Percentiles rank a stretch among this genome's conserved stretches.
These are phyloP conservation scores for Melanerpes formicivorus DNA, from an alignment of 2,113 vertebrate genomes.

Conservation along the genomic window DNA sequence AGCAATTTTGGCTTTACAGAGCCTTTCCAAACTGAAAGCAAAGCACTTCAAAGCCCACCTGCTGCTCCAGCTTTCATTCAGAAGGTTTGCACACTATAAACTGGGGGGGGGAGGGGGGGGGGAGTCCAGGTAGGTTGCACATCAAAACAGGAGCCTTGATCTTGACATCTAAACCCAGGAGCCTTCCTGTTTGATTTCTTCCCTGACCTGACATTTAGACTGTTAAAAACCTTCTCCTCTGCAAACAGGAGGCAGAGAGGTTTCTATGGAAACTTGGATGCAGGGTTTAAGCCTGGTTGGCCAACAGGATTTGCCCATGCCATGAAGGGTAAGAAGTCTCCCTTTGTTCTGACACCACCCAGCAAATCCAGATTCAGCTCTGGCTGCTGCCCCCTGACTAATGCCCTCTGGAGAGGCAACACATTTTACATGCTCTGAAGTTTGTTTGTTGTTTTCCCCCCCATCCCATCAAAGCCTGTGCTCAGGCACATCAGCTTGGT, in stretches of 20 bases:
- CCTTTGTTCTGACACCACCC: not conserved
- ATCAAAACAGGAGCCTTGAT: not conserved
- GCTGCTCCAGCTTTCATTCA: not conserved
- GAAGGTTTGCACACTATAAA: not conserved
- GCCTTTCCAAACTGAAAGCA: not conserved
- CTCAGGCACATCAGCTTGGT: not conserved
- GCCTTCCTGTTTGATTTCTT: too few species aligned
- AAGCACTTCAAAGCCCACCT: not conserved
- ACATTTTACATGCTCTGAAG: not conserved
- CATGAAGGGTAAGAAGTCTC: constrained; percentile 43
- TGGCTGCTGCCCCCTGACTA: constrained; percentile 1
- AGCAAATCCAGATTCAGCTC: not conserved
- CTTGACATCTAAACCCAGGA: not conserved
- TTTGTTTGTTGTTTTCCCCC: not conserved
- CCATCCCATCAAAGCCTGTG: not conserved
- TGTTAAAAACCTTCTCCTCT: not conserved
- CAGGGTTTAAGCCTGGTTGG: not conserved
- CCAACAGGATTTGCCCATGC: constrained; percentile 34
- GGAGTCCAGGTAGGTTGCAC: not conserved
- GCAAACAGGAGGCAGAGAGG: not conserved
- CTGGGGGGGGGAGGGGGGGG: not conserved
- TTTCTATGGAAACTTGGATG: constrained; percentile 60
- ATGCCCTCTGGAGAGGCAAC: not conserved
- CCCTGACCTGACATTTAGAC: constrained; percentile 35
- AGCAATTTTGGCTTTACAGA: not conserved